Conservation (phyloP, 1,140 invertebrate species). For the Teleopsis dalmanni region DNA sequence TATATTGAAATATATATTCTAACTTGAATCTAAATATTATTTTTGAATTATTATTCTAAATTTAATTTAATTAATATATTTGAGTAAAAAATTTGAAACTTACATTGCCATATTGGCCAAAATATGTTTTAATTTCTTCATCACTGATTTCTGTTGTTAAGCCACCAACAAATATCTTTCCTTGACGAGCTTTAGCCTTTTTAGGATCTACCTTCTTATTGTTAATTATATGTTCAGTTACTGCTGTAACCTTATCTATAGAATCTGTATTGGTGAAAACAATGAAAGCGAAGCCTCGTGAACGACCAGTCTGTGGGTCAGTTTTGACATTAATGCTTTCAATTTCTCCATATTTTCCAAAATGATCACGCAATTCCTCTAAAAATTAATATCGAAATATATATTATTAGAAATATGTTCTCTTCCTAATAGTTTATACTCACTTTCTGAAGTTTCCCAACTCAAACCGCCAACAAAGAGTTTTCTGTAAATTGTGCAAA, state of each 20-base stretch:
- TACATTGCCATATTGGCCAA: constrained; percentile 83
- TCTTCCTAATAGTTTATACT: constrained; percentile 48
- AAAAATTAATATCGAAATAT: constrained; percentile 41
- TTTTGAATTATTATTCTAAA: too few relatives aligned
- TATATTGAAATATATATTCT: too few relatives aligned
- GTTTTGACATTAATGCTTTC: constrained; percentile 92
- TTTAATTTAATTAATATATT: neutral
- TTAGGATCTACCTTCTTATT: constrained; percentile 92
- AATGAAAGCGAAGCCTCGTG: constrained; percentile 90
- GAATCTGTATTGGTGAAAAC: constrained; percentile 83
- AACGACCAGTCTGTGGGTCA: constrained; percentile 81
- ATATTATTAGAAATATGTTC: neutral
- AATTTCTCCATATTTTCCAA: constrained; percentile 81
- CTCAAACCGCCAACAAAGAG: constrained; percentile 94
- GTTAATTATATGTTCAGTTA: constrained; percentile 83
- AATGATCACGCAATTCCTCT: constrained; percentile 91
- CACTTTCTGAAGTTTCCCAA: constrained; percentile 96
- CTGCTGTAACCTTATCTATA: constrained; percentile 81
- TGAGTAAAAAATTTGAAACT: constrained; percentile 36
- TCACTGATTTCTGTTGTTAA: constrained; percentile 81
- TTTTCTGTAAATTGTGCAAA: constrained; percentile 68
- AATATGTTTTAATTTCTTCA: constrained; percentile 88
- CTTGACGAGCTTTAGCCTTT: constrained; percentile 85
- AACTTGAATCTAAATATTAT: too few relatives aligned
- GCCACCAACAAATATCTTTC: constrained; percentile 93